These are phyloP conservation scores for Cryptosula pallasiana DNA, from an alignment of 2,888 invertebrate species.

Conservation along the genomic window DNA sequence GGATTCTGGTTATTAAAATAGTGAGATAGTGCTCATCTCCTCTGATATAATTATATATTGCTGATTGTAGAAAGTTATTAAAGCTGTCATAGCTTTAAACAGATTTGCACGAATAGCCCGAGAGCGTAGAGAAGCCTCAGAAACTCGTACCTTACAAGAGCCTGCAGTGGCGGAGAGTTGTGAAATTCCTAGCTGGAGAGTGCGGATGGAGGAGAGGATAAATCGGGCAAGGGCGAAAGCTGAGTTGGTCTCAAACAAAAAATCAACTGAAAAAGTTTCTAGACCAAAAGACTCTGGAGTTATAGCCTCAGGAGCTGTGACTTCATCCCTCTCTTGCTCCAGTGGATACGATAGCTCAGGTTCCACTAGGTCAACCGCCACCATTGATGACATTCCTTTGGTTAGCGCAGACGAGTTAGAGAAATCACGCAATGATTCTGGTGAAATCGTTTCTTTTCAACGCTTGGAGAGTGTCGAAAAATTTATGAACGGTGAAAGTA, in stretches of 20 bases:
- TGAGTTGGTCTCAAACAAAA: neutral
- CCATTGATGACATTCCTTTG: neutral
- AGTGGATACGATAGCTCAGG: conserved; percentile 21
- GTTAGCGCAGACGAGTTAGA: neutral
- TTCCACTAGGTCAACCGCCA: neutral
- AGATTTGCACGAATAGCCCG: neutral
- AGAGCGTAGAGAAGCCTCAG: neutral
- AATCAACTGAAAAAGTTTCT: neutral
- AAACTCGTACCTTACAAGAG: neutral
- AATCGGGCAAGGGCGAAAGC: neutral
- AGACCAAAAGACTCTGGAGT: neutral
- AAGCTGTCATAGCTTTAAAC: conserved; percentile 16
- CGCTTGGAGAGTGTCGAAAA: neutral
- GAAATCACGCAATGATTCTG: neutral
- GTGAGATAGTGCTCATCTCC: no score
- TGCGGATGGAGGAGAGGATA: neutral
- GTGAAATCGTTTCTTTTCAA: neutral
- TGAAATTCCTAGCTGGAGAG: neutral
- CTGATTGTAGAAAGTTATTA: conserved; percentile 2
- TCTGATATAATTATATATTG: neutral
- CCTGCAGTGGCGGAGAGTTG: neutral
- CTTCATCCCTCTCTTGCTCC: neutral
- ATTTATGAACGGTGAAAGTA: neutral
- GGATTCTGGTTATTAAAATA: no score
- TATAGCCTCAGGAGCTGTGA: neutral